Conservation (phyloP, 2,113 vertebrate genomes). For the Albula glossodonta region DNA sequence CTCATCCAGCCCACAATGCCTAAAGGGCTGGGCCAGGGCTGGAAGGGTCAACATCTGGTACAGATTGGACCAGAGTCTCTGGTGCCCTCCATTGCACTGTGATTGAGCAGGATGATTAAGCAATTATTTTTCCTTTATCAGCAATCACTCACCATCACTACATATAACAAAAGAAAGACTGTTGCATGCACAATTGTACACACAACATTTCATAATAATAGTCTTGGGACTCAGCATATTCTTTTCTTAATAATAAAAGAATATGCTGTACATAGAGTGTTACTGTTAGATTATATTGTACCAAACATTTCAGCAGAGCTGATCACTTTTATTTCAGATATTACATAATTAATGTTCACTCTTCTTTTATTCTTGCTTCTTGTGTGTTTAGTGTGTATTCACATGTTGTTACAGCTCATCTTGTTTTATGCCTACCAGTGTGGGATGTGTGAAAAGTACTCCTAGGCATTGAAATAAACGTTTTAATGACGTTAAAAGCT, state of each 20-base stretch:
- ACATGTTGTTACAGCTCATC: too few species aligned
- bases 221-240: not conserved
- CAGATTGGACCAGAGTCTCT: slow-evolving; percentile 9
- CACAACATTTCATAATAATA: not conserved
- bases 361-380: too few species aligned
- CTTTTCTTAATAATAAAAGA: too few species aligned
- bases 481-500: too few species aligned
- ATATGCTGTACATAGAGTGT: too few species aligned
- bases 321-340: not conserved
- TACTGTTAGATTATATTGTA: not conserved
- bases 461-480: too few species aligned
- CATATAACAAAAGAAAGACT: not conserved
- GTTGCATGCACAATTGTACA: not conserved
- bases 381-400: too few species aligned
- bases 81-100: slow-evolving; percentile 44
- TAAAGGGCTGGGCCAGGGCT: not conserved
- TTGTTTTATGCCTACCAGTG: too few species aligned
- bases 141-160: not conserved
- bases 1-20: not conserved
- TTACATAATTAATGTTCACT: not conserved
- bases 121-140: not conserved
- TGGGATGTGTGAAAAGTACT: too few species aligned
- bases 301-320: not conserved
- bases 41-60: slow-evolving; percentile 24
- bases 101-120: not conserved